Percentiles rank a stretch among this genome's conserved stretches.
phyloP scores from a whole-genome alignment of 2,888 invertebrate species.

The Pterostichus madidus region DNA sequence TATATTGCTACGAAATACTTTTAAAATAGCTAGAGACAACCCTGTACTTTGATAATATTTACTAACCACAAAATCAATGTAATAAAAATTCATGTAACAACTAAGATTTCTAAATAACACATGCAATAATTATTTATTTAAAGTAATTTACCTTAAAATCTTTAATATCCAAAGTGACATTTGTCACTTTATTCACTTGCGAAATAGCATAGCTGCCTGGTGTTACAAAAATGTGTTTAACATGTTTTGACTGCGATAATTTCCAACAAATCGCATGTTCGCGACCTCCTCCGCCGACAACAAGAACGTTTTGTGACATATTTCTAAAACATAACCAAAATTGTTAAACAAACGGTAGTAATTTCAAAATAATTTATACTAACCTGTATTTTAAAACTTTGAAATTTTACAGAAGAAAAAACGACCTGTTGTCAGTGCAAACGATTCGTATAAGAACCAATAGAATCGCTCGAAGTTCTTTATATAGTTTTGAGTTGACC shows the following conservation, averaged over 20 bases:
- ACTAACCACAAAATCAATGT: slow-evolving; percentile 19
- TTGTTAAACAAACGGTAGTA: neutral
- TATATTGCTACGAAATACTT: neutral
- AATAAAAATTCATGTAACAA: slow-evolving; percentile 5
- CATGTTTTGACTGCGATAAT: slow-evolving; percentile 87
- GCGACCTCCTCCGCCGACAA: slow-evolving; percentile 95
- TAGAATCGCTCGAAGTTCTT: slow-evolving; percentile 32
- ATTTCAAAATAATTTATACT: slow-evolving; percentile 7
- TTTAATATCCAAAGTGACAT: slow-evolving; percentile 83
- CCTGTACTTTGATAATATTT: neutral
- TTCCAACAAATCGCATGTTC: slow-evolving; percentile 99
- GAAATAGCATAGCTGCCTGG: slow-evolving; percentile 95
- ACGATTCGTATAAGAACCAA: slow-evolving; percentile 54
- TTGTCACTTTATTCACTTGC: slow-evolving; percentile 84
- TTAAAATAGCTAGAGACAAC: neutral
- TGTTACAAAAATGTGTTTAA: slow-evolving; percentile 87
- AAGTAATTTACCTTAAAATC: slow-evolving; percentile 83
- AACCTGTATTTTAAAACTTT: slow-evolving; percentile 51
- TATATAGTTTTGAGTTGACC: slow-evolving; percentile 53
- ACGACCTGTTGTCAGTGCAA: slow-evolving; percentile 61
- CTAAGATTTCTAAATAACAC: neutral
- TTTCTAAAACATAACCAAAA: neutral
- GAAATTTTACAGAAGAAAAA: slow-evolving; percentile 24
- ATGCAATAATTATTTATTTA: neutral
- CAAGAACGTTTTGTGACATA: slow-evolving; percentile 82